These are phyloP conservation scores for Lasioglossum figueresi DNA, from an alignment of 2,888 invertebrate species.

Conservation along the genomic window DNA sequence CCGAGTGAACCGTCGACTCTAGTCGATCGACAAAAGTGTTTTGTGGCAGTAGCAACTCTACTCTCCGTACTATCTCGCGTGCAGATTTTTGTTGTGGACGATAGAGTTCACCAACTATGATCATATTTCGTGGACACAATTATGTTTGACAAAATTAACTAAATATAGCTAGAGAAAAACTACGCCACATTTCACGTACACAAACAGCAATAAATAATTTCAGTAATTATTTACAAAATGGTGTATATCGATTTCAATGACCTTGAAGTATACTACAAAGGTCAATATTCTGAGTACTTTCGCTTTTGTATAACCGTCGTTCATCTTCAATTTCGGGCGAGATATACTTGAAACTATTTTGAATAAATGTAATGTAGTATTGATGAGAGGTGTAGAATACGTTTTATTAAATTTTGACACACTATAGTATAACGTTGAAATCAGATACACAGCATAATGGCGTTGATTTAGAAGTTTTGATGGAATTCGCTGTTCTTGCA, in stretches of 20 bases:
- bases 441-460: not conserved
- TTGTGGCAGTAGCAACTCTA: conserved; percentile 72
- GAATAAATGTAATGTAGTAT: not conserved
- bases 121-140: not conserved
- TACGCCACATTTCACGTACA: not conserved
- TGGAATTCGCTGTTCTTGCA: not conserved
- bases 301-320: not conserved
- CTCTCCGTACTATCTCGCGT: conserved; percentile 45
- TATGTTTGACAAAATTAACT: not conserved
- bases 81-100: conserved; percentile 14
- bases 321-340: not conserved
- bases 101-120: conserved; percentile 3
- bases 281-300: not conserved
- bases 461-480: not conserved
- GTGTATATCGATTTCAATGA: not conserved
- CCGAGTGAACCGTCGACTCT: conserved; percentile 78
- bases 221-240: not conserved
- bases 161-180: not conserved
- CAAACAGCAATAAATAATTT: not conserved
- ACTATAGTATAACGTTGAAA: not conserved
- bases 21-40: conserved; percentile 82
- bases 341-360: not conserved
- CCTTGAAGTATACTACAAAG: not conserved
- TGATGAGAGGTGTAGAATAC: not conserved
- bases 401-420: conserved; percentile 1